Percentiles rank a stretch among this genome's conserved stretches.
phyloP scores from a whole-genome alignment of 1,140 invertebrate species.

The Cardiocondyla obscurior region DNA sequence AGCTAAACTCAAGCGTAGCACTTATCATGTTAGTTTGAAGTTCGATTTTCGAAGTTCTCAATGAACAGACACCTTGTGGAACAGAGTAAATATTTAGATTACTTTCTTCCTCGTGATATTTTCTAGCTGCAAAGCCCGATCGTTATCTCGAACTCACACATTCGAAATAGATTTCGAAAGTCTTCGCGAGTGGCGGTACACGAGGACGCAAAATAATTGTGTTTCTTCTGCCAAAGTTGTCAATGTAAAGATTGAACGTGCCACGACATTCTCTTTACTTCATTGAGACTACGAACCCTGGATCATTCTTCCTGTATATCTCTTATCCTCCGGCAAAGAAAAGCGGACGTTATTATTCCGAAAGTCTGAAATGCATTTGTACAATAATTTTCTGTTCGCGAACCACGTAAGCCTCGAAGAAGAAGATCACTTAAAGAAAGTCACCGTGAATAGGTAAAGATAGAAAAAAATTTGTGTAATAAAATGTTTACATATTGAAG shows the following conservation, averaged over 20 bases:
- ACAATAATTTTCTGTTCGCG: neutral
- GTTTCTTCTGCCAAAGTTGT: conserved; percentile 31
- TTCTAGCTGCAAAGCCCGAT: neutral
- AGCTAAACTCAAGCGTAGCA: conserved; percentile 39
- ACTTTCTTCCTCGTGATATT: neutral
- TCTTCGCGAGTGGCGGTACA: neutral
- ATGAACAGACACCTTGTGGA: neutral
- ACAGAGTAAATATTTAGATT: conserved; percentile 11
- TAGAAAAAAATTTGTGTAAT: no score
- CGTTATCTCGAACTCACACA: neutral
- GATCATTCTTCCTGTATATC: conserved; percentile 68
- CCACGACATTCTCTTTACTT: conserved; percentile 47
- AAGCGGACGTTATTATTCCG: conserved; percentile 76
- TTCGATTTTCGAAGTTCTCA: conserved; percentile 10
- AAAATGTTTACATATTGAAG: no score
- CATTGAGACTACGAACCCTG: conserved; percentile 31
- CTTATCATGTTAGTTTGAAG: conserved; percentile 22
- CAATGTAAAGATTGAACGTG: conserved; percentile 24
- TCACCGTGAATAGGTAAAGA: no score
- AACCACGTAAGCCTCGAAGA: neutral
- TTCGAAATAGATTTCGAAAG: neutral
- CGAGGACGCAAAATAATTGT: conserved; percentile 1
- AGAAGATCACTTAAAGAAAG: neutral
- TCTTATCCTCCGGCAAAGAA: conserved; percentile 75
- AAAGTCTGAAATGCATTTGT: conserved; percentile 73